Conservation (phyloP, 2,888 invertebrate species). For the Oscheius onirici region DNA sequence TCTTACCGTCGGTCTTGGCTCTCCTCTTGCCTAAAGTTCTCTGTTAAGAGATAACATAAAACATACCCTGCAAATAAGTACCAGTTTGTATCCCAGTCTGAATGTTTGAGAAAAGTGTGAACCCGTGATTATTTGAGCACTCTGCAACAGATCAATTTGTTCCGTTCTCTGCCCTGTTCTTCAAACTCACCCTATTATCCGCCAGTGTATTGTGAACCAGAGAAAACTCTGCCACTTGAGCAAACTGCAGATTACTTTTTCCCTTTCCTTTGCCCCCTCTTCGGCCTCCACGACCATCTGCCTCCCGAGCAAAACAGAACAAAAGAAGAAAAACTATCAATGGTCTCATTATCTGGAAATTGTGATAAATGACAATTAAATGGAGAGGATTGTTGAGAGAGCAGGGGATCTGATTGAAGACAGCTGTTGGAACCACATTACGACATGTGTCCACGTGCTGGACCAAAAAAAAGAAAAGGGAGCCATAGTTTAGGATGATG, state of each 20-base stretch:
- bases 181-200: constrained; percentile 64
- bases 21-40: constrained; percentile 81
- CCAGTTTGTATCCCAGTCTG: constrained; percentile 88
- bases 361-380: not conserved
- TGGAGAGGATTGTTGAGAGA: not conserved
- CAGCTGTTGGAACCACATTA: constrained; percentile 8
- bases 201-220: constrained; percentile 63
- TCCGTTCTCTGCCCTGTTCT: constrained; percentile 6
- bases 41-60: not conserved
- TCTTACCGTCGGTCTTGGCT: constrained; percentile 88
- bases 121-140: constrained; percentile 69
- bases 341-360: not conserved
- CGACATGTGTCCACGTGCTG: constrained; percentile 1
- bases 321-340: not conserved
- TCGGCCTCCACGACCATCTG: constrained; percentile 60
- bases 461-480: not conserved
- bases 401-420: not conserved
- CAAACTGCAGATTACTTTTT: constrained; percentile 70
- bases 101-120: constrained; percentile 68
- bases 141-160: too few species aligned
- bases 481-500: not conserved
- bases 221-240: constrained; percentile 71
- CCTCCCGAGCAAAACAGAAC: not conserved
- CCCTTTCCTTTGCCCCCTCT: constrained; percentile 62
- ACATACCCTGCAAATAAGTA: constrained; percentile 81